Percentiles rank a stretch among this genome's conserved stretches.
Conservation (phyloP, 2,888 invertebrate species). For the Scaptomyza caliginosa region DNA sequence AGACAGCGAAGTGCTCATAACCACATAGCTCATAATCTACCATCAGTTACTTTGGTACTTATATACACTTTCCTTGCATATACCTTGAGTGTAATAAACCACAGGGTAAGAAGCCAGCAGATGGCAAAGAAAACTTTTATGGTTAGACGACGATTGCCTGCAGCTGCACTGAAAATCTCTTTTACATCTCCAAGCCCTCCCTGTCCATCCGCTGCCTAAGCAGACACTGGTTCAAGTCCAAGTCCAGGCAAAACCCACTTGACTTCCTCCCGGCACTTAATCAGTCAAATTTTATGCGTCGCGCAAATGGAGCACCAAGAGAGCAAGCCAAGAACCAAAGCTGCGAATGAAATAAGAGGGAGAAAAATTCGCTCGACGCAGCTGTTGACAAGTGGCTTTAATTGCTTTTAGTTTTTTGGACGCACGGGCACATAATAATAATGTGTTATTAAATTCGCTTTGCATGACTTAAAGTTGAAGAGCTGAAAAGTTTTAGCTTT, state of each 20-base stretch:
- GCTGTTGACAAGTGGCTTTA: constrained; percentile 67
- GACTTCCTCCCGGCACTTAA: constrained; percentile 65
- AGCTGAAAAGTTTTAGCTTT: constrained; percentile 30
- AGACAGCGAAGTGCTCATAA: not conserved
- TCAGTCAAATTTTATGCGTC: constrained; percentile 68
- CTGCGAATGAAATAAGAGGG: not conserved
- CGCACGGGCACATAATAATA: constrained; percentile 41
- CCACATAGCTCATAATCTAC: not conserved
- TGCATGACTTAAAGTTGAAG: constrained; percentile 47
- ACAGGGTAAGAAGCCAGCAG: constrained; percentile 26
- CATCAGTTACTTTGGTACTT: not conserved
- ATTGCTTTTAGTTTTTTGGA: constrained; percentile 63
- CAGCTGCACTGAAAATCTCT: constrained; percentile 58
- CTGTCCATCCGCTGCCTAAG: not conserved
- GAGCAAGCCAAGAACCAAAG: not conserved
- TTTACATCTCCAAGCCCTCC: not conserved
- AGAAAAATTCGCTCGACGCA: constrained; percentile 38
- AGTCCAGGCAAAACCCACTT: constrained; percentile 28
- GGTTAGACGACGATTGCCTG: constrained; percentile 53
- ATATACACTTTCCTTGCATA: not conserved
- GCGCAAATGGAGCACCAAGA: constrained; percentile 31
- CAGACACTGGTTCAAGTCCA: not conserved
- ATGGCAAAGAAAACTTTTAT: constrained; percentile 32
- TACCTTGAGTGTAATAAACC: not conserved
- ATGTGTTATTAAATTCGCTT: constrained; percentile 44